Evolutionary conservation across 2,113 vertebrate genomes (phyloP).

Genomic region (Lota lota): DNA sequence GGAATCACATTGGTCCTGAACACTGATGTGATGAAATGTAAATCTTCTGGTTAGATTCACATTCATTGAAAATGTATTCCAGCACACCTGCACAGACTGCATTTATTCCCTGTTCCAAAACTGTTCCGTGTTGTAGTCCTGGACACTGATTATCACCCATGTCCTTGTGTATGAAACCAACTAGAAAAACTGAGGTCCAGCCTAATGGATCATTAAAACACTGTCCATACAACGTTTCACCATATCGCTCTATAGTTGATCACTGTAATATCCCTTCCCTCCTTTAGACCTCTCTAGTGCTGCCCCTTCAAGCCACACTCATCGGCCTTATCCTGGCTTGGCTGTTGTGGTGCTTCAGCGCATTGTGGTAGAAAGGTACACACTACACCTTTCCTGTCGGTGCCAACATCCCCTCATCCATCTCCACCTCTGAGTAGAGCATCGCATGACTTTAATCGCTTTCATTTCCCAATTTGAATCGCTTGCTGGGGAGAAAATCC

Average conservation of each 20-base stretch:
- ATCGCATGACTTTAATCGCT: conserved; percentile 78
- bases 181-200: conserved; percentile 32
- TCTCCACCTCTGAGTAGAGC: conserved; percentile 73
- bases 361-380: conserved; percentile 99
- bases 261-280: conserved; percentile 97
- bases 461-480: conserved; percentile 33
- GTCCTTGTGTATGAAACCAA: conserved; percentile 24
- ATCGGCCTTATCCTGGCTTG: conserved; percentile 99
- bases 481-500: conserved; percentile 17
- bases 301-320: conserved; percentile 98
- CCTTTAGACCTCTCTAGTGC: conserved; percentile 97
- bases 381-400: conserved; percentile 77
- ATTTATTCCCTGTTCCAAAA: conserved; percentile 28
- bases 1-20: too few relatives aligned
- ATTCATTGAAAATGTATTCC: conserved; percentile 9
- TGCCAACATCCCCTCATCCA: conserved; percentile 72
- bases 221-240: conserved; percentile 45
- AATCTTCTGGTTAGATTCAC: background rate
- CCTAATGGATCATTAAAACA: conserved; percentile 44
- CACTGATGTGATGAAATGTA: too few relatives aligned
- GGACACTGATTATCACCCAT: conserved; percentile 22
- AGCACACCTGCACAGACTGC: conserved; percentile 18
- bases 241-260: conserved; percentile 81
- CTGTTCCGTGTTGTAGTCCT: conserved; percentile 22
- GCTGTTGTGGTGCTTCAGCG: conserved; percentile 99